phyloP scores from a whole-genome alignment of 1,140 invertebrate genomes.

The Dreissena polymorpha region DNA sequence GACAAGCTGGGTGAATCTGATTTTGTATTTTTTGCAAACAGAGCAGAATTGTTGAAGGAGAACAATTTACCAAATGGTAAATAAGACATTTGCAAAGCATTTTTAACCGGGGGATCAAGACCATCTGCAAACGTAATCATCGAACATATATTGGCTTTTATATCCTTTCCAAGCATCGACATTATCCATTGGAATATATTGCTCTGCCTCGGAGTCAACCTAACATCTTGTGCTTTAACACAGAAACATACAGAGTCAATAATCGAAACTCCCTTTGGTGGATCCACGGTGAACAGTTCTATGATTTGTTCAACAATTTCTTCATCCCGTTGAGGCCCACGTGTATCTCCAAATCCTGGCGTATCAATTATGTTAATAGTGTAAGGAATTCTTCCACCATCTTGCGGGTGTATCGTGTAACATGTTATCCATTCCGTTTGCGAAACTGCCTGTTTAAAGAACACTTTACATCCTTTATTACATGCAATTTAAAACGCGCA shows the following conservation, averaged over 20 bases:
- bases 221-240: constrained; percentile 14
- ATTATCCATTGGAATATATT: constrained; percentile 30
- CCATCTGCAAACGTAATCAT: too few relatives aligned
- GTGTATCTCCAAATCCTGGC: constrained; percentile 54
- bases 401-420: constrained; percentile 10
- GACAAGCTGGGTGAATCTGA: neutral
- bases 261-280: constrained; percentile 37
- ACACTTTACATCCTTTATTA: neutral
- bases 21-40: neutral
- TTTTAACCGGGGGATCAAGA: neutral
- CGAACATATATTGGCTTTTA: constrained; percentile 15
- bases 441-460: constrained; percentile 5
- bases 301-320: constrained; percentile 41
- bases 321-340: constrained; percentile 43
- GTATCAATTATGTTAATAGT: too few relatives aligned
- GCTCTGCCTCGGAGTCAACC: constrained; percentile 1
- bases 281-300: constrained; percentile 27
- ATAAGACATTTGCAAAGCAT: neutral
- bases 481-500: too few relatives aligned
- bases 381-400: constrained; percentile 26
- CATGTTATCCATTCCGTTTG: constrained; percentile 42
- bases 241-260: constrained; percentile 52
- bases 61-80: neutral
- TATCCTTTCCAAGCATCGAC: constrained; percentile 35
- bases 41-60: too few relatives aligned